A percentile compares a stretch with the other conserved stretches of the same genome.
Conservation (phyloP, 2,888 invertebrate species). For the Mesorhabditis belari region DNA sequence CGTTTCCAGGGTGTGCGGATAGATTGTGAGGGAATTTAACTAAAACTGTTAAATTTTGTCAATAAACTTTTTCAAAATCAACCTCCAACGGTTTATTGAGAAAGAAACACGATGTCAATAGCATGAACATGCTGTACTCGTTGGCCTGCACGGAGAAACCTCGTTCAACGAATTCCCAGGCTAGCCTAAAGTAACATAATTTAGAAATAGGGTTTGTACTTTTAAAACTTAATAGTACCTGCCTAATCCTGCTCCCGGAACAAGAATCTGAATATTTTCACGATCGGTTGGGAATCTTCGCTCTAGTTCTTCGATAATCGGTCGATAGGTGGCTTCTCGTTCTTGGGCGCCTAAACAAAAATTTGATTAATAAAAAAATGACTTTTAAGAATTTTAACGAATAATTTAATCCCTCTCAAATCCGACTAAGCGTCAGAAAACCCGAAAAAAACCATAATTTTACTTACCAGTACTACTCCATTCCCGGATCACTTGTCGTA, state of each 20-base stretch:
- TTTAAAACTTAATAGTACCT: not conserved
- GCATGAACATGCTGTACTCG: constrained; percentile 94
- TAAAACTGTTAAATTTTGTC: constrained; percentile 9
- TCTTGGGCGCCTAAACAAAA: constrained; percentile 31
- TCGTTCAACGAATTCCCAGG: constrained; percentile 81
- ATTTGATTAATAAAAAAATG: too few relatives aligned
- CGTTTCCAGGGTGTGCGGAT: constrained; percentile 91
- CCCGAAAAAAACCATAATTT: not conserved
- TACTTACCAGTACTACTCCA: constrained; percentile 68
- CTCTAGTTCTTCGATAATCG: constrained; percentile 73
- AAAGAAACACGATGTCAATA: constrained; percentile 90
- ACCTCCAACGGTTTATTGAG: constrained; percentile 63
- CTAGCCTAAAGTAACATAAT: constrained; percentile 58
- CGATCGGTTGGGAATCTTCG: constrained; percentile 63
- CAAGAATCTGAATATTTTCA: constrained; percentile 68
- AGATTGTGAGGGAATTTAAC: constrained; percentile 70
- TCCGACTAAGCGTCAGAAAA: too few relatives aligned
- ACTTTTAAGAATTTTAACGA: too few relatives aligned
- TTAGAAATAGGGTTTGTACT: not conserved
- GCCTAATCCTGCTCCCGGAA: constrained; percentile 93
- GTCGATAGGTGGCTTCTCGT: constrained; percentile 68
- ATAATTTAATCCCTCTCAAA: too few relatives aligned
- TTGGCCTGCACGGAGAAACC: constrained; percentile 93
- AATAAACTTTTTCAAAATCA: not conserved
- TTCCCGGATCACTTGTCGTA: constrained; percentile 92